phyloP scores from a whole-genome alignment of 2,113 vertebrate genomes.

The Sakesphorus luctuosus region DNA sequence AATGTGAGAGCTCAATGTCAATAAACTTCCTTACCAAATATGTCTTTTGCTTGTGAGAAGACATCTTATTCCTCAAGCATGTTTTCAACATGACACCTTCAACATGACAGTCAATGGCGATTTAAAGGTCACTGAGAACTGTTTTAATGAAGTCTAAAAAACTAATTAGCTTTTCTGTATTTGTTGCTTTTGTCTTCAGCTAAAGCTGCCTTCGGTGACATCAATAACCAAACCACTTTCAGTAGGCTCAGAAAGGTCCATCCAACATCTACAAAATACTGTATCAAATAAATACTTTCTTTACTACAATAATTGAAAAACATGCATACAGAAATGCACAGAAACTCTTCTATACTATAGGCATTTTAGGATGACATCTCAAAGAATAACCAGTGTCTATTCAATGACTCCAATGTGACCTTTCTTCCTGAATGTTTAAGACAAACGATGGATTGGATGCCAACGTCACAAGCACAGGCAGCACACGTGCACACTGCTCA shows the following conservation, averaged over 20 bases:
- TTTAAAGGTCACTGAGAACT: not conserved
- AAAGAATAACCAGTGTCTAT: not conserved
- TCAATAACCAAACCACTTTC: not conserved
- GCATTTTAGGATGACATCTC: not conserved
- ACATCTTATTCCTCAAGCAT: not conserved
- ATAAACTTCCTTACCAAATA: not conserved
- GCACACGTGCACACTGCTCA: not conserved
- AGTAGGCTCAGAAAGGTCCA: not conserved
- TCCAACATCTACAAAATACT: not conserved
- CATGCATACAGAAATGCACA: not conserved
- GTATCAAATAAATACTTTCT: not conserved
- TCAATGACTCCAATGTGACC: not conserved
- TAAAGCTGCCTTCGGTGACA: not conserved
- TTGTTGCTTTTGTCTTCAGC: not conserved
- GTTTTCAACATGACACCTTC: not conserved
- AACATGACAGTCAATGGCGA: not conserved
- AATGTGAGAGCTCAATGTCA: not conserved
- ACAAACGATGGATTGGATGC: not conserved
- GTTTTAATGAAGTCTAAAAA: not conserved
- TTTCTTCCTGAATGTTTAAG: conserved; percentile 37
- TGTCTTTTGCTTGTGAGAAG: not conserved
- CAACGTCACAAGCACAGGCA: not conserved
- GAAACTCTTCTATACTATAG: not conserved
- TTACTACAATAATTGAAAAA: not conserved
- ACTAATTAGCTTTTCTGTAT: not conserved